A percentile compares a stretch with the other conserved stretches of the same genome.
Conservation (phyloP, 2,888 invertebrate species). For the Archaeoteleia sp. region DNA sequence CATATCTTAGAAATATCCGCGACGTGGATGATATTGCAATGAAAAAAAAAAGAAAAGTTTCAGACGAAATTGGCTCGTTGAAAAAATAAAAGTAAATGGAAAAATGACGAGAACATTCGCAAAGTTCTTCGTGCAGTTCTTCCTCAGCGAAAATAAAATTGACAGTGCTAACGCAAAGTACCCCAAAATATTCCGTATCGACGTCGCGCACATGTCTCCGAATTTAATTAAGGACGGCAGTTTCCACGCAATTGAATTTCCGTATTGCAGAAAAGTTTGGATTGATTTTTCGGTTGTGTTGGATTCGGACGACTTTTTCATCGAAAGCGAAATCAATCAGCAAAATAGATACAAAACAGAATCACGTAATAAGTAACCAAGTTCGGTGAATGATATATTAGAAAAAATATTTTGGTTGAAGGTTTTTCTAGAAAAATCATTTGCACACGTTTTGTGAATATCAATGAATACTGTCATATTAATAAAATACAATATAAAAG, state of each 20-base stretch:
- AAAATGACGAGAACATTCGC: conserved; percentile 15
- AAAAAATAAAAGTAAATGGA: conserved; percentile 21
- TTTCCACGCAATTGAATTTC: conserved; percentile 35
- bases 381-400: too few species aligned
- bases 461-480: too few species aligned
- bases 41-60: conserved; percentile 9
- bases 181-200: conserved; percentile 25
- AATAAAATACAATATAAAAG: too few species aligned
- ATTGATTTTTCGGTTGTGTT: conserved; percentile 22
- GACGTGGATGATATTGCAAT: too few species aligned
- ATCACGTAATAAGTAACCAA: conserved; percentile 9
- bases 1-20: too few species aligned
- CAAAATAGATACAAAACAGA: conserved; percentile 7
- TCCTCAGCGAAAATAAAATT: conserved; percentile 35
- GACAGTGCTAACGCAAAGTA: conserved; percentile 7
- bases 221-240: conserved; percentile 36
- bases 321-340: conserved; percentile 9
- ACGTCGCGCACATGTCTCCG: conserved; percentile 27
- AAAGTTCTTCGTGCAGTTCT: conserved; percentile 17
- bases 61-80: conserved; percentile 22
- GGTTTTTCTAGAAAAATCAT: too few species aligned
- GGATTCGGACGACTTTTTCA: neutral
- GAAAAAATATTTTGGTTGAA: too few species aligned
- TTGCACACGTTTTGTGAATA: too few species aligned
- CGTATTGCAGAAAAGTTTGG: conserved; percentile 14